Base-by-base conservation (phyloP, 2,113 vertebrate genomes). In the Puntigrus tetrazona region DNA sequence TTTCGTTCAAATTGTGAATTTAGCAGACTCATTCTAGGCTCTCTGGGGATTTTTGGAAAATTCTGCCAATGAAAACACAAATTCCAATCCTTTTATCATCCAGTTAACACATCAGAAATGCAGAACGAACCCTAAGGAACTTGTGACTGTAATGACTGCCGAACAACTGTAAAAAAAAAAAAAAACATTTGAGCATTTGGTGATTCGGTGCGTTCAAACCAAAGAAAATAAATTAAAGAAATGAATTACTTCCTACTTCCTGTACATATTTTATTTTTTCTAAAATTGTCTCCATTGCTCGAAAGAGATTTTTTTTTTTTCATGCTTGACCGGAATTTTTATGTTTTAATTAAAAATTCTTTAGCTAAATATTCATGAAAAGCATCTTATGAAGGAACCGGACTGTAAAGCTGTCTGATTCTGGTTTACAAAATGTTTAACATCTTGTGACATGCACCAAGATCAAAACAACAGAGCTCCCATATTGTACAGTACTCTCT, bases 41-140 rank as follows among this genome's bases (percentile, higher is more conserved):
- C 27, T 80, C 18, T 18, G 18, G 41, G 41, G 18, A 80, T 80
- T 67, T 80, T 65, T 3, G 22, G 59, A 65, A 67, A 80, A 65
- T 20, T 27, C 59, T 80, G 78, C 41, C 18, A 80, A 80, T 31
- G 41, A 43, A 67, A 22, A 47, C 41, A 80, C 22, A 29, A 80
- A 67, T 47, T 80, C 78, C 43, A 34, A 80, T 67, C 59, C 59
- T 67, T 67, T 80, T 67, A 50, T 25, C 59, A 80, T 80, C 41
- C 38, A 67, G 41, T 80, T 80, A 80, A 80, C 78, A 34, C 59
- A 67, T 80, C 25, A 65, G 25, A 80, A 41, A 67, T 22, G 25
- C 78, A 67, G 65, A 80, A 80, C 41, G 9, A 67, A 67, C 38
- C 78, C 78, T 8, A 4, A 80, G 57, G 59, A 80, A 43, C 45